Conservation (phyloP, 2,113 vertebrate genomes). For the Amblyornis subalaris region DNA sequence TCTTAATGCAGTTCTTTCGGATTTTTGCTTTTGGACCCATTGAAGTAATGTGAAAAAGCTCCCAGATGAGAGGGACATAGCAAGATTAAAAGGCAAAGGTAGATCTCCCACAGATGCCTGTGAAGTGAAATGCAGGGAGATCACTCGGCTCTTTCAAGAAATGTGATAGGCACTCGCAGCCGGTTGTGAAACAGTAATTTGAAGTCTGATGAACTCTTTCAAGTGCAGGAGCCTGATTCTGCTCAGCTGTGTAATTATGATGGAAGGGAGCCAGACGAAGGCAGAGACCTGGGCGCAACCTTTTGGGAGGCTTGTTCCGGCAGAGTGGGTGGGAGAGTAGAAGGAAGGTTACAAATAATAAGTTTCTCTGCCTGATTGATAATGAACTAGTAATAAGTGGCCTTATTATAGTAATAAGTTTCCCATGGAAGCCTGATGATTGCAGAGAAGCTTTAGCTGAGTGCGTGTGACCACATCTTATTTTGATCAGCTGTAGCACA, state of each 20-base stretch:
- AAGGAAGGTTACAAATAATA: slow-evolving; percentile 72
- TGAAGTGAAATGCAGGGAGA: neutral
- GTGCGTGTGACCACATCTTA: slow-evolving; percentile 79
- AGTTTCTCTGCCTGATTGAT: slow-evolving; percentile 78
- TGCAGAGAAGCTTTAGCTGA: slow-evolving; percentile 69
- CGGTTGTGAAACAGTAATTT: slow-evolving; percentile 70
- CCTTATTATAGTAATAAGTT: slow-evolving; percentile 48
- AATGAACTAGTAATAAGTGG: slow-evolving; percentile 84
- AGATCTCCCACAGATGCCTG: neutral
- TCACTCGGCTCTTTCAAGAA: slow-evolving; percentile 19
- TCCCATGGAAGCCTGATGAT: slow-evolving; percentile 61
- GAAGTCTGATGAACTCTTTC: slow-evolving; percentile 78
- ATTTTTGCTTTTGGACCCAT: neutral
- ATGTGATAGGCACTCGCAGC: slow-evolving; percentile 42
- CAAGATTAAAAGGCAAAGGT: neutral
- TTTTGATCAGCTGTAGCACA: slow-evolving; percentile 85
- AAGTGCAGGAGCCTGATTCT: slow-evolving; percentile 74
- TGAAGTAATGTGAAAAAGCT: neutral
- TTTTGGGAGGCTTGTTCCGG: slow-evolving; percentile 73
- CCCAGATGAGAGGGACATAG: accelerated
- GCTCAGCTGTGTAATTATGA: slow-evolving; percentile 89
- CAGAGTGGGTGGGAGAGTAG: slow-evolving; percentile 38
- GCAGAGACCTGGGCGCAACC: slow-evolving; percentile 71
- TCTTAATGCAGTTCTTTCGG: neutral
- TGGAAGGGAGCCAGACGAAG: slow-evolving; percentile 84